Conservation (phyloP, 2,113 vertebrate species). For the Tichodroma muraria region DNA sequence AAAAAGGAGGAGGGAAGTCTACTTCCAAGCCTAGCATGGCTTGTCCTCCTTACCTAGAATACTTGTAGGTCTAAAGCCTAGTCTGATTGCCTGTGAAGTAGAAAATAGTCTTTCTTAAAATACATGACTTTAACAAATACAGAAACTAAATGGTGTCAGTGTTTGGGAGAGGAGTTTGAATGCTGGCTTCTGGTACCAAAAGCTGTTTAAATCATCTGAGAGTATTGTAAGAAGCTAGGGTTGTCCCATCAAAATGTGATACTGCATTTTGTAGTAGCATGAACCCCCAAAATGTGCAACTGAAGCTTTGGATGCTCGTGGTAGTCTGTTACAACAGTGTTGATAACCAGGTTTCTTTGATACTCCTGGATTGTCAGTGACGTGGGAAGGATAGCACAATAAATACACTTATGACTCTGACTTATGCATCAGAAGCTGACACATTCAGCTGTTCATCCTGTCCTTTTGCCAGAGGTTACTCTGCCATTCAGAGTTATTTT, state of each 20-base stretch:
- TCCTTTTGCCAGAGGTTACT: neutral
- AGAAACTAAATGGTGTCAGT: neutral
- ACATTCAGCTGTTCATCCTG: constrained; percentile 4
- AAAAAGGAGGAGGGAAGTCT: neutral
- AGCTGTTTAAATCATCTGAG: neutral
- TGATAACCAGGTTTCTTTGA: neutral
- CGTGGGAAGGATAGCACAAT: neutral
- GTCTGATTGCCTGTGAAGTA: neutral
- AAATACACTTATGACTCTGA: neutral
- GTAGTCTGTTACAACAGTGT: neutral
- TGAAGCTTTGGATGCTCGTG: neutral
- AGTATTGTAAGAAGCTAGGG: neutral
- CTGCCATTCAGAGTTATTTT: neutral
- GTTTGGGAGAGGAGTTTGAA: neutral
- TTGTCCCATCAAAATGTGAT: neutral
- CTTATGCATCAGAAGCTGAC: neutral
- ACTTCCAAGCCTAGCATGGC: neutral
- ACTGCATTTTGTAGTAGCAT: neutral
- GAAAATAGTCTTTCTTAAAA: neutral
- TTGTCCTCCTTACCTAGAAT: neutral
- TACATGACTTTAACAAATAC: neutral
- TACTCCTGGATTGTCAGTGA: neutral
- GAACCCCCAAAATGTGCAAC: neutral
- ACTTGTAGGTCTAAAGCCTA: neutral
- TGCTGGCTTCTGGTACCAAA: neutral